Percentiles rank a stretch among this genome's conserved stretches.
phyloP scores from a whole-genome alignment of 2,888 invertebrate species.

The Mallateleia sp. region DNA sequence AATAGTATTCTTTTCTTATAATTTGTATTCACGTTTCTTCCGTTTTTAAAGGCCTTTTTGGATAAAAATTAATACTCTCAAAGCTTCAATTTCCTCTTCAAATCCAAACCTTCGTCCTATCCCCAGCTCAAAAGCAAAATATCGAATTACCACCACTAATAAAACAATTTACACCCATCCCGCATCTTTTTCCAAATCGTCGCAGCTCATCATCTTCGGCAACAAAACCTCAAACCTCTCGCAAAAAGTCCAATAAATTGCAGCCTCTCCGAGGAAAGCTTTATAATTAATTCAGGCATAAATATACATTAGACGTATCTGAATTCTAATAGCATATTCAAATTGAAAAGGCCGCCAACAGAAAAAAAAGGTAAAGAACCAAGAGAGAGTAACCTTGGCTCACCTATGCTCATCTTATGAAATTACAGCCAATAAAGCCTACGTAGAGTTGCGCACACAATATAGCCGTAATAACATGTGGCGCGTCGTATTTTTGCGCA shows the following conservation, averaged over 20 bases:
- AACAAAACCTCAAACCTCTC: conserved; percentile 1
- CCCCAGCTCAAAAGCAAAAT: too few species aligned
- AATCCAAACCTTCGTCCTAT: too few species aligned
- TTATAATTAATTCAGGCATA: conserved; percentile 56
- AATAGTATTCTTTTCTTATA: too few species aligned
- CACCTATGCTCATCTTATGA: conserved; percentile 68
- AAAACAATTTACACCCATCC: too few species aligned
- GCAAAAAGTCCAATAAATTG: conserved; percentile 33
- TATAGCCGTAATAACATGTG: conserved; percentile 74
- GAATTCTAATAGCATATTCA: conserved; percentile 73
- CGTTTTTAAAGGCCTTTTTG: too few species aligned
- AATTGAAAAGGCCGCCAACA: conserved; percentile 57
- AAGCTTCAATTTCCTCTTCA: too few species aligned
- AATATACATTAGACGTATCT: conserved; percentile 70
- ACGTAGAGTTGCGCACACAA: conserved; percentile 69
- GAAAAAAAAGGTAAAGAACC: conserved; percentile 29
- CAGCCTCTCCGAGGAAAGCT: conserved; percentile 35
- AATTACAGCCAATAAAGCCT: conserved; percentile 77
- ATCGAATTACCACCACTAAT: too few species aligned
- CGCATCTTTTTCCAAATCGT: neutral
- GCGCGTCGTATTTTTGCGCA: conserved; percentile 66
- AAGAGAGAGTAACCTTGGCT: conserved; percentile 67
- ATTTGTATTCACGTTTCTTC: too few species aligned
- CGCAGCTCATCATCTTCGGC: neutral
- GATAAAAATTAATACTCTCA: too few species aligned